Evolutionary conservation across 1,140 invertebrate genomes (phyloP).

Genomic region (Panulirus ornatus): DNA sequence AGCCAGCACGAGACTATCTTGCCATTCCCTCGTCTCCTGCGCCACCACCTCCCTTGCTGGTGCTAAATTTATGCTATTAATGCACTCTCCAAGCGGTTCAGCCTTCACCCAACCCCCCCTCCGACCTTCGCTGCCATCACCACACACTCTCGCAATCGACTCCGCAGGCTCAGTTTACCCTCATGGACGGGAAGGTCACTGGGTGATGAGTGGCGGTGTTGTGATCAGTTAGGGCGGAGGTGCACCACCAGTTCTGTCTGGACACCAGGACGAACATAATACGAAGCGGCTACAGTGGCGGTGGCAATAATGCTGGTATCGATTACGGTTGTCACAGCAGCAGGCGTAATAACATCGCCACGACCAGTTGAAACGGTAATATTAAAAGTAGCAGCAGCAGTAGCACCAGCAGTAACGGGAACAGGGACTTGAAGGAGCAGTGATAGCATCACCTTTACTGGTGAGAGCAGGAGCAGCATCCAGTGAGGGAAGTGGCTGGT

Average conservation of each 20-base stretch:
- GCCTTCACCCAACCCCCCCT: not conserved
- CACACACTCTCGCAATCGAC: not conserved
- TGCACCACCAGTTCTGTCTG: too few species aligned
- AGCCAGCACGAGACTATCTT: not conserved
- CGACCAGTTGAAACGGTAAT: not conserved
- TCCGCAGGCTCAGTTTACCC: not conserved
- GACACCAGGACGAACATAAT: too few species aligned
- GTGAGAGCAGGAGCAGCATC: too few species aligned
- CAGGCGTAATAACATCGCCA: too few species aligned
- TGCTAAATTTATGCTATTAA: not conserved
- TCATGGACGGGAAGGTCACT: too few species aligned
- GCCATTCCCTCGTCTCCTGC: not conserved
- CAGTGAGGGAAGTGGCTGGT: too few species aligned
- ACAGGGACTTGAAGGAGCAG: not conserved
- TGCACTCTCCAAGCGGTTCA: not conserved
- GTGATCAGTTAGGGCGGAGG: too few species aligned
- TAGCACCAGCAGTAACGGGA: not conserved
- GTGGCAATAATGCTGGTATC: too few species aligned
- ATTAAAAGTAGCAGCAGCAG: not conserved
- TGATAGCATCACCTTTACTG: too few species aligned
- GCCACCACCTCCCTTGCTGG: not conserved
- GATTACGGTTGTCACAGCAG: too few species aligned
- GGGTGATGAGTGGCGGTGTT: too few species aligned
- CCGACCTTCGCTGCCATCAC: not conserved
- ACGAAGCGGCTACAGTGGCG: too few species aligned